A percentile compares a stretch with the other conserved stretches of the same genome.
These are phyloP conservation scores for Brachionus plicatilis DNA, from an alignment of 1,140 invertebrate species.

Conservation along the genomic window DNA sequence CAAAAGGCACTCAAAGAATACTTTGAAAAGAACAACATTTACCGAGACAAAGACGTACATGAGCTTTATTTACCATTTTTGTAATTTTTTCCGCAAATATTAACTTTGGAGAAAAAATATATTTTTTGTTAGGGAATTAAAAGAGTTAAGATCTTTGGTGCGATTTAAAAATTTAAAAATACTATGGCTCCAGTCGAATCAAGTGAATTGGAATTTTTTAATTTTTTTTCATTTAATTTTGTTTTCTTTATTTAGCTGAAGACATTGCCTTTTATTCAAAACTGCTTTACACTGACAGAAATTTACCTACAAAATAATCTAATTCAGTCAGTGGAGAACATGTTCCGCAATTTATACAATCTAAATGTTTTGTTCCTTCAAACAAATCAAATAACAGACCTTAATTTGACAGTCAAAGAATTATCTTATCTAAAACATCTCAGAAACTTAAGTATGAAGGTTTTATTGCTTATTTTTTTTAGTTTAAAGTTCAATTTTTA, in stretches of 20 bases:
- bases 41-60: conserved; percentile 18
- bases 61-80: conserved; percentile 12
- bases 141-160: neutral
- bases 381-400: conserved; percentile 22
- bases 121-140: neutral
- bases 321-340: conserved; percentile 25
- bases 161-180: conserved; percentile 32
- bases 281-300: conserved; percentile 15
- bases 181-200: conserved; percentile 23
- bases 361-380: conserved; percentile 33
- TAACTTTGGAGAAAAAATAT: neutral
- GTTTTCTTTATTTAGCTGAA: neutral
- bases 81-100: neutral
- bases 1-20: conserved; percentile 32
- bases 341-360: conserved; percentile 26
- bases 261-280: conserved; percentile 2
- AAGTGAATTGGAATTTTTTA: neutral
- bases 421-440: conserved; percentile 16
- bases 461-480: neutral
- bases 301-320: conserved; percentile 34
- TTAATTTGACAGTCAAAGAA: neutral
- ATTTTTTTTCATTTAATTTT: neutral
- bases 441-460: conserved; percentile 12
- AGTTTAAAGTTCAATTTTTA: neutral
- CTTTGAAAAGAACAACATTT: conserved; percentile 2